These are phyloP conservation scores for Steatornis caripensis DNA, from an alignment of 2,113 vertebrate genomes.

Conservation along the genomic window DNA sequence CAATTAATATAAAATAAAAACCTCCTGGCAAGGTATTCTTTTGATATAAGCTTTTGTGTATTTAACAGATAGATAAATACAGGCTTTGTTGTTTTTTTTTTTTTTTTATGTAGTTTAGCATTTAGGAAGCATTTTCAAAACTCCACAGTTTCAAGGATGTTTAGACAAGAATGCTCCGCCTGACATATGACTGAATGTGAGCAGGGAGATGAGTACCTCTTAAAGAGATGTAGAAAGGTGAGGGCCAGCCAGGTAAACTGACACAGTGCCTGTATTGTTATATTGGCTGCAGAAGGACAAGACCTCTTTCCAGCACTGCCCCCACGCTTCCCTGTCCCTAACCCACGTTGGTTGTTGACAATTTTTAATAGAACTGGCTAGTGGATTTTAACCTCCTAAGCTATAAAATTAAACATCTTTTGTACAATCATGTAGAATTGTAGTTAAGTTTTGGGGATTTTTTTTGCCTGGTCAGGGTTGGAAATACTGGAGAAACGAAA, in stretches of 20 bases:
- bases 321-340: rapidly evolving
- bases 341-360: background rate
- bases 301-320: no score
- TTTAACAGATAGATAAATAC: slow-evolving; percentile 43
- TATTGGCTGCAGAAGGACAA: background rate
- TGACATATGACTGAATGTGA: background rate
- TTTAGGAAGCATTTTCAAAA: slow-evolving; percentile 30
- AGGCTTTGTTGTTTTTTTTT: background rate
- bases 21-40: slow-evolving; percentile 48
- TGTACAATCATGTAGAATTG: background rate
- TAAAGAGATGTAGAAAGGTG: background rate
- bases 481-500: background rate
- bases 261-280: background rate
- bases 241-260: background rate
- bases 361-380: background rate
- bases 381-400: background rate
- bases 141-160: background rate
- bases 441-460: background rate
- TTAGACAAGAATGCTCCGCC: background rate
- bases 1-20: slow-evolving; percentile 48
- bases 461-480: background rate
- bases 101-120: background rate
- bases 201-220: background rate
- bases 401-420: background rate
- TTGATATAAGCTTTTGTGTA: slow-evolving; percentile 24